A percentile compares a stretch with the other conserved stretches of the same genome.
Conservation (phyloP, 2,888 invertebrate genomes). For the Lasioglossum morio region DNA sequence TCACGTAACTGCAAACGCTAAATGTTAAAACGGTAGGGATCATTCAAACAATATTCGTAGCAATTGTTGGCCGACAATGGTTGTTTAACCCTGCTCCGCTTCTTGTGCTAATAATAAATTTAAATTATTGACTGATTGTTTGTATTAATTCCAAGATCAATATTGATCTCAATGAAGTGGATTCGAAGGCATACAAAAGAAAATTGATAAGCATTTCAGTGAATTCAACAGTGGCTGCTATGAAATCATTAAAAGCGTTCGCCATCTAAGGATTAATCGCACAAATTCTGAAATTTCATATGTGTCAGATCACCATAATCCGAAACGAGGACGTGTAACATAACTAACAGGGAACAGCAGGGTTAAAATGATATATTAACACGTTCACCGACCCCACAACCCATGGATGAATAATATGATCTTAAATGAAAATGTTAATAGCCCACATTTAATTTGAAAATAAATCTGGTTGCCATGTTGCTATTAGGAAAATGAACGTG, state of each 20-base stretch:
- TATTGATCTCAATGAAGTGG: neutral
- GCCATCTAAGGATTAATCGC: neutral
- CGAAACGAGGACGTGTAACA: neutral
- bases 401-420: neutral
- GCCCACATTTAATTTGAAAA: neutral
- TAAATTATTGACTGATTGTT: neutral
- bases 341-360: neutral
- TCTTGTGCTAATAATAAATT: neutral
- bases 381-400: neutral
- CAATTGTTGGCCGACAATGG: neutral
- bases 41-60: neutral
- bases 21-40: neutral
- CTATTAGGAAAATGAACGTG: neutral
- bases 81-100: neutral
- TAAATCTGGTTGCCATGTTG: neutral
- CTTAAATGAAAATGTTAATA: conserved; percentile 4
- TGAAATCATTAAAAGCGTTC: neutral
- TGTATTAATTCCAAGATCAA: neutral
- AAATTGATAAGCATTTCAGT: neutral
- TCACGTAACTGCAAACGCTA: neutral
- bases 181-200: neutral
- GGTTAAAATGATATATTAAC: neutral
- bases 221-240: neutral
- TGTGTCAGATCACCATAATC: neutral
- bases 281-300: neutral